A percentile compares a stretch with the other conserved stretches of the same genome.
phyloP scores from a whole-genome alignment of 2,888 invertebrate species.

The Eristalis tenax region DNA sequence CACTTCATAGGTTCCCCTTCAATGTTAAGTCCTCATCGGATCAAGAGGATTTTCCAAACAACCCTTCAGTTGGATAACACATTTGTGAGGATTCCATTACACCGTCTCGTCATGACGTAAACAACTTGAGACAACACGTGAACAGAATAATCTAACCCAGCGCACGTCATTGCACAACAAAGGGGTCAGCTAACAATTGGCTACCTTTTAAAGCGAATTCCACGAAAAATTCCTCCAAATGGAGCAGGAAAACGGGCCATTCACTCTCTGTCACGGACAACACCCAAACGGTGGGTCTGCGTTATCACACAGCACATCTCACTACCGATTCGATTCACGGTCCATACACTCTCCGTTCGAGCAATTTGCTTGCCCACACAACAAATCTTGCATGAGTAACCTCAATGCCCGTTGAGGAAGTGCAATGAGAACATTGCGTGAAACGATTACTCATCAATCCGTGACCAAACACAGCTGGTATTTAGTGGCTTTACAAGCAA shows the following conservation, averaged over 20 bases:
- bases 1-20: not conserved
- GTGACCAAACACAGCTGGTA: slow-evolving; percentile 21
- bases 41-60: not conserved
- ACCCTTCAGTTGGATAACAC: not conserved
- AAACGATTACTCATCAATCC: slow-evolving; percentile 11
- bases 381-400: slow-evolving; percentile 29
- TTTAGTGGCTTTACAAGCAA: slow-evolving; percentile 16
- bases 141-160: not conserved
- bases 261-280: not conserved
- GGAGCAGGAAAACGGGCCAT: not conserved
- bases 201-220: no score
- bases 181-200: not conserved
- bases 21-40: no score
- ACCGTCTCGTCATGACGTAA: not conserved
- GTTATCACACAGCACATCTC: not conserved
- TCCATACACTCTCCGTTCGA: not conserved
- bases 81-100: not conserved
- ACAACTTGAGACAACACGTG: not conserved
- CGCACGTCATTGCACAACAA: no score
- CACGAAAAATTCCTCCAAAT: no score
- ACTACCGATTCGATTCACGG: not conserved
- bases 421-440: not conserved
- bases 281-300: not conserved
- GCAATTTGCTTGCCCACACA: not conserved
- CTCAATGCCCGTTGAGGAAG: slow-evolving; percentile 30